Base-by-base conservation (phyloP, 2,113 vertebrate genomes). In the Notothenia coriiceps region DNA sequence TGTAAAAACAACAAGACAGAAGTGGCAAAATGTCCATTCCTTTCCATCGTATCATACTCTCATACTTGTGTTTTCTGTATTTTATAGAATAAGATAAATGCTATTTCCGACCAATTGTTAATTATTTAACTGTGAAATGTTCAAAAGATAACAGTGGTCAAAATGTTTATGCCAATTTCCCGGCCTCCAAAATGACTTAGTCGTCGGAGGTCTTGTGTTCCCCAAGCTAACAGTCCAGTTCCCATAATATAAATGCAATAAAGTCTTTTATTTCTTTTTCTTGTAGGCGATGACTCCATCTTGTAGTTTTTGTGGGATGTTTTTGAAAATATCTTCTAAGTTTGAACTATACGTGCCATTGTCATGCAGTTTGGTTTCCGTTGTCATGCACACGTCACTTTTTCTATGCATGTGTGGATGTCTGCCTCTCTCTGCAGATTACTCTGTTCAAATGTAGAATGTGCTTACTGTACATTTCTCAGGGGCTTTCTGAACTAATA, bases 1-100 rank as follows among this genome's bases (percentile, higher is more conserved):
- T 82, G 64, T 64, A 60, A 59, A 77, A 80, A 74, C 15, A 63
- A 35, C 18, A 43, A 29, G 15, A 9, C 57, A 40, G 46, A 49
- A 52, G 29, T 33, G 71, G 15, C 29, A 59, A 74, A 77, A 68
- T 49, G 4, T 17, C 33, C 13, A 10, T 11, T 74, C 14, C 10
- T 63, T 63, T 14, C 33, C 18, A 40, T 12, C 22, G 17, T 49
- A 66, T 65, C 13, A 8, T 33, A 10, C 1, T 17, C 20, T 47
- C 13, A 17, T 17, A 9, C 33, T 44, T 49, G 15, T 2, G 10
- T 56, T 57, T 47, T 10, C 46, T 12, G 10, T 35, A 29, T 63
- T 66, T 51, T n/a, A 40, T 15, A 14, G 14, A 64, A 22, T 49
- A 15, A 62, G 54, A 10, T 50, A 44, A 44, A 29, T 64, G 9